Evolutionary conservation across 2,888 invertebrate genomes (phyloP).

Genomic region (Belgica antarctica): DNA sequence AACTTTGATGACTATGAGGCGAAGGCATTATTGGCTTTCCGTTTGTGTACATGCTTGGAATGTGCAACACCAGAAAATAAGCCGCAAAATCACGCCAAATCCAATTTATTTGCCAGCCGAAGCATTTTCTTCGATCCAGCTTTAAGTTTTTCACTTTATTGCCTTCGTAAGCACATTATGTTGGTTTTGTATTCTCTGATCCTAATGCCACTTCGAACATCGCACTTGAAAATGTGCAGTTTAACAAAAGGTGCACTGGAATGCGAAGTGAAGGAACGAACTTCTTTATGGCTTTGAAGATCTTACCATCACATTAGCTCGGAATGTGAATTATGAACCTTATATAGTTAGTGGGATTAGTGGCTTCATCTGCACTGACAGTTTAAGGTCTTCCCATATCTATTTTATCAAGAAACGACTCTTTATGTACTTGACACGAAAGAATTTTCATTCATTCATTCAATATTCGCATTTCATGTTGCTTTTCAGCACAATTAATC

Average conservation of each 20-base stretch:
- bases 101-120: neutral
- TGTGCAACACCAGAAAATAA: neutral
- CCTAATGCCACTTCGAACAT: neutral
- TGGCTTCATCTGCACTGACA: slow-evolving; percentile 17
- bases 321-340: slow-evolving; percentile 1
- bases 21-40: neutral
- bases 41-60: neutral
- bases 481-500: slow-evolving; percentile 33
- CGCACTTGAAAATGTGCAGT: neutral
- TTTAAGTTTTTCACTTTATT: neutral
- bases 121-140: neutral
- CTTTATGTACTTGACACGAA: neutral
- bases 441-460: slow-evolving; percentile 18
- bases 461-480: neutral
- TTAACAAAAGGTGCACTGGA: neutral
- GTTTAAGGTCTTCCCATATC: slow-evolving; percentile 4
- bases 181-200: neutral
- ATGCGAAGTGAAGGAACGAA: neutral
- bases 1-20: neutral
- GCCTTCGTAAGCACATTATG: slow-evolving; percentile 13
- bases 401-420: slow-evolving; percentile 6
- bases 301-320: neutral
- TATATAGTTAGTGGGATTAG: slow-evolving; percentile 13
- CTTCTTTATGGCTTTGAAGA: neutral
- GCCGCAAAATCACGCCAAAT: slow-evolving; percentile 17